Base-by-base conservation (phyloP, 2,888 invertebrate species). In the Calameuta idolon region DNA sequence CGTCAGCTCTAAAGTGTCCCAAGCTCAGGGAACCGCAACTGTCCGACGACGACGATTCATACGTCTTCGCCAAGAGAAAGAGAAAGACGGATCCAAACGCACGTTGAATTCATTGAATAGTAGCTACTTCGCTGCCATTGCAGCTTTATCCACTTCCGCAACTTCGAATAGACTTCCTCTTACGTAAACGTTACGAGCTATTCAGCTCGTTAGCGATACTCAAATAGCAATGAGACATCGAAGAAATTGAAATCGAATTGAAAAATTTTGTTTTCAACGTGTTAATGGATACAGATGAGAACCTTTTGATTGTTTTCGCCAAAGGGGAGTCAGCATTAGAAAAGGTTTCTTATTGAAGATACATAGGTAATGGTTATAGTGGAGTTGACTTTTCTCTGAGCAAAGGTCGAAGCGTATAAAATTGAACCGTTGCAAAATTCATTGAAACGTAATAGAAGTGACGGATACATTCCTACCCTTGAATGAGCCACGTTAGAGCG, bases 1-100 rank as follows among this genome's bases (percentile, higher is more conserved):
- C 89, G 88, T 87, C 87, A 83, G 86, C 88, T 87, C 86, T 87
- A 87, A 88, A 88, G 85, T 87, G 83, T 84, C 82, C 83, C 85
- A 83, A 81, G 81, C 82, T 81, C 83, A 83, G 84, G 82, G 83
- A 87, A 87, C 85, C 86, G 85, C 87, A 84, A 86, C 85, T 85
- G 86, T 87, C 87, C 85, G 84, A 83, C 81, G 85, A 87, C 87
- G 86, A 87, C 87, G 87, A 89, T 89, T 88, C 89, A 88, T 89
- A 85, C 84, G 86, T 86, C 86, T 87, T 84, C 0, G 55, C 55
- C 23, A 55, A 55, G 55, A 55, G 55, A 55, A 23, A 55, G 55
- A 55, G 55, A 55, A 55, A 55, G 23, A 55, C 9, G 23, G 55
- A 55, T 85, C 84, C 81, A 85, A 87, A 85, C 85, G 85, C 83